Evolutionary conservation across 2,113 vertebrate species (phyloP), one percentile per base, ranked within the genome.

Genomic region (Crotophaga sulcirostris): DNA sequence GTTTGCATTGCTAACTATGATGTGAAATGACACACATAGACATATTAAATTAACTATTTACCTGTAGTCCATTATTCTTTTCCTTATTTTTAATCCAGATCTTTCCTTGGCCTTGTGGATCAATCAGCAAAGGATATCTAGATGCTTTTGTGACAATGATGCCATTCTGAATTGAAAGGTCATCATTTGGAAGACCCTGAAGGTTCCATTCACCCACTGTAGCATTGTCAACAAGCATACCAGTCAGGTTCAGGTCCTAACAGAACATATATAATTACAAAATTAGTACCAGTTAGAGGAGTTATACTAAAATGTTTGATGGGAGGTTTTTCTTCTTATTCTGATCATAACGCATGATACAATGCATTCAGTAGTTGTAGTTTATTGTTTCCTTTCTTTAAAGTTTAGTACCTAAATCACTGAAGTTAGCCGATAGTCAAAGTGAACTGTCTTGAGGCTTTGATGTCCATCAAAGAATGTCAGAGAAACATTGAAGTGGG

Each of bases 91-190:
- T 98, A 96, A 99, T 98, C 98, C 98, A 99, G 67, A 93, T 98
- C 95, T 99, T 99, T 94, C 98, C 98, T 94, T 99, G 98, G 44
- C 98, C 98, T 97, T 99, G 98, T 24, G 98, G 98, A 97, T 99
- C 98, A 68, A 99, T 99, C 38, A 99, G 95, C 76, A 99, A 97
- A 7, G 98, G 98, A 90, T 98, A 99, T 63, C 98, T 97, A 34
- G 98, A 97, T 9, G 98, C 98, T 94, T 98, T 98, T 16, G 98
- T 98, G 81, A 98, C 98, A 87, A 99, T 98, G 29, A 99, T 98
- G 85, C 98, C 98, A 34, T 99, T 99, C 94, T 99, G 98, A 90
- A 99, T 97, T 70, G 98, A 99, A 84, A 99, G 98, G 45, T 99
- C 98, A 77, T 99, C 98, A 5, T 96, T 98, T 28, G 98, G 98